Evolutionary conservation across 37 sponge, comb jelly and placozoan genomes (phyloP), one percentile per base, ranked within the genome.

Genomic region (Dysidea cf. avara): DNA sequence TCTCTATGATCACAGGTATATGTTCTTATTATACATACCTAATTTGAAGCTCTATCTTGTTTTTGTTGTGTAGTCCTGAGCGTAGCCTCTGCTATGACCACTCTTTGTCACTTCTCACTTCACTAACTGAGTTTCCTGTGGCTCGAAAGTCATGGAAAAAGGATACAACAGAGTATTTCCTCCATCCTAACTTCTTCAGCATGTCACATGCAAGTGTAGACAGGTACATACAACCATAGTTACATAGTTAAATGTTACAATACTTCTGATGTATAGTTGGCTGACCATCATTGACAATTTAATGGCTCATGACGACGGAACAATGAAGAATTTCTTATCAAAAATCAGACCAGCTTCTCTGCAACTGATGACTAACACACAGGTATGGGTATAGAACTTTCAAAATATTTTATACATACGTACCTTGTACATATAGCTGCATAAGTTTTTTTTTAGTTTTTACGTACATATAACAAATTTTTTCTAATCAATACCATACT

Each of bases 81-180:
- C 65, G 26, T 57, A 58, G 65, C 50, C 61, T 61, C 16, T 76
- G 72, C 75, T 81, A 81, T 53, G 20, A 18, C 18, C 87, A 83
- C n/a, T 53, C 85, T 39, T 78, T 81, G 17, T 70, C 80, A 20
- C 81, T 94, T 0, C 87, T 94, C 36, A 56, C 90, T 14, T 83
- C 95, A 4, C 75, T 94, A 21, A 94, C 82, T 62, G 84, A 79
- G 21, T 94, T 84, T 51, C 95, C 89, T 65, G 87, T 86, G 56
- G 86, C 87, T 17, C 59, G 95, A 48, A 85, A 79, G 46, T 75
- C 87, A 0, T 94, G 95, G 95, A 50, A 76, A 28, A 77, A 78
- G 26, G 95, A 94, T 38, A 57, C 66, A 3, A 63, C 76, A n/a
- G 95, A 94, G 14, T 56, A 82, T 21, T 89, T 94, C 40, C 59